Evolutionary conservation across 2,113 vertebrate species (phyloP), one percentile per base, ranked within the genome.

Genomic region (Alouatta palliata): DNA sequence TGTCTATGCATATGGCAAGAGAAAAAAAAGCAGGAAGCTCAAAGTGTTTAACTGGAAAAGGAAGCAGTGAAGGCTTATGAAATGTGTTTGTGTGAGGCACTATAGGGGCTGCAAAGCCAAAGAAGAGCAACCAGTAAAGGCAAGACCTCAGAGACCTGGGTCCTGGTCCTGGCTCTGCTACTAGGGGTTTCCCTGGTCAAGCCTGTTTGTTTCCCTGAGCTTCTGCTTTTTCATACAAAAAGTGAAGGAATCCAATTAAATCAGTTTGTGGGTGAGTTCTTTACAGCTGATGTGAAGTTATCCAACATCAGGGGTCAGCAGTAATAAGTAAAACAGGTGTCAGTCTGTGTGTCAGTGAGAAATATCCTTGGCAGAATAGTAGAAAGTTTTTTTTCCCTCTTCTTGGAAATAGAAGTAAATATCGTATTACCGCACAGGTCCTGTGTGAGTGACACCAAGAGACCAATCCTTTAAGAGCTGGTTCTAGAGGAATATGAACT

Each of bases 11-110:
- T 79, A 97, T 83, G 54, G 95, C 77, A 91, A 93, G 21, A 58
- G 83, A 45, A 86, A 90, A 90, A 90, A 92, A 93, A 76, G 90
- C 84, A 97, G 84, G 87, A 97, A 91, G 86, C 75, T 81, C 80
- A 37, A 94, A 87, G 83, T 66, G 77, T n/a, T 85, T 95, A 52
- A 93, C 85, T 75, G 66, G 82, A 73, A 94, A 93, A 86, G 85
- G 52, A 52, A 93, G 54, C 52, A 91, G 19, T 12, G 58, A 45
- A 94, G 43, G 58, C 66, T 95, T 68, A 81, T 3, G 27, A 88
- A 85, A 87, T 2, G 0, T 40, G 66, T 52, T 87, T 49, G 3
- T 64, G n/a, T 47, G 43, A 93, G 52, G 68, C 25, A 71, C 5
- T 0, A 4, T 6, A 32, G 37, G 30, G 80, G 23, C 76, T 32